These are phyloP conservation scores for Nannospalax galili DNA, from an alignment of 2,113 vertebrate genomes.

Conservation along the genomic window DNA sequence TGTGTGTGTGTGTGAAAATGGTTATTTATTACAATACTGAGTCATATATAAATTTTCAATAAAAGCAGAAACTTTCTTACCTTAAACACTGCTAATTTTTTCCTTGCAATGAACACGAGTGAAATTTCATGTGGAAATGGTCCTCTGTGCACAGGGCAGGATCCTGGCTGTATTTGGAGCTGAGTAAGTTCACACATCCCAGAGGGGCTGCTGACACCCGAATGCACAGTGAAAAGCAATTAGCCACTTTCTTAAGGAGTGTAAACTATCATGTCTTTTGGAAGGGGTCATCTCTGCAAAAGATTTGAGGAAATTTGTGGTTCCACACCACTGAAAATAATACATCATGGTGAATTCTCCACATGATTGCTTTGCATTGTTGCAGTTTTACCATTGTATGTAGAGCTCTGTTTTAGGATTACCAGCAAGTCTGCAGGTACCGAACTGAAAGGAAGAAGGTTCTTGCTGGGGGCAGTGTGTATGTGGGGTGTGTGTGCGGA, in stretches of 20 bases:
- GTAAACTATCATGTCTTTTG: constrained; percentile 56
- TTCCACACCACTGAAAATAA: constrained; percentile 16
- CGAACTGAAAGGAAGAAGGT: constrained; percentile 33
- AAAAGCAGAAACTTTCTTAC: constrained; percentile 96
- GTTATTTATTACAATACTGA: constrained; percentile 97
- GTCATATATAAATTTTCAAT: constrained; percentile 96
- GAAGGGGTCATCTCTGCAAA: constrained; percentile 52
- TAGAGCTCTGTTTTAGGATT: constrained; percentile 22
- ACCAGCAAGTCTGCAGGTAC: neutral
- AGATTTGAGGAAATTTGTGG: constrained; percentile 51
- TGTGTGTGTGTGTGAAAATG: constrained; percentile 88
- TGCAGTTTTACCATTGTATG: neutral
- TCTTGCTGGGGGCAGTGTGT: neutral
- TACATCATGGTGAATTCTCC: constrained; percentile 15
- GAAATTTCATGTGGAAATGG: constrained; percentile 34
- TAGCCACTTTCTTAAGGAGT: constrained; percentile 62
- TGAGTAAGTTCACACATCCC: constrained; percentile 58
- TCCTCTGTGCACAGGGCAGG: constrained; percentile 21
- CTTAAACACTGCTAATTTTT: constrained; percentile 78
- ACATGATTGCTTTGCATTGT: neutral
- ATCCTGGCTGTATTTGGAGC: constrained; percentile 46
- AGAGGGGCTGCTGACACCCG: constrained; percentile 58
- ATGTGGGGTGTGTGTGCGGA: neutral
- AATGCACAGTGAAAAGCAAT: constrained; percentile 63
- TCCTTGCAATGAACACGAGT: constrained; percentile 64